A percentile compares a stretch with the other conserved stretches of the same genome.
phyloP scores from a whole-genome alignment of 2,113 vertebrate genomes.

The Chroicocephalus ridibundus region DNA sequence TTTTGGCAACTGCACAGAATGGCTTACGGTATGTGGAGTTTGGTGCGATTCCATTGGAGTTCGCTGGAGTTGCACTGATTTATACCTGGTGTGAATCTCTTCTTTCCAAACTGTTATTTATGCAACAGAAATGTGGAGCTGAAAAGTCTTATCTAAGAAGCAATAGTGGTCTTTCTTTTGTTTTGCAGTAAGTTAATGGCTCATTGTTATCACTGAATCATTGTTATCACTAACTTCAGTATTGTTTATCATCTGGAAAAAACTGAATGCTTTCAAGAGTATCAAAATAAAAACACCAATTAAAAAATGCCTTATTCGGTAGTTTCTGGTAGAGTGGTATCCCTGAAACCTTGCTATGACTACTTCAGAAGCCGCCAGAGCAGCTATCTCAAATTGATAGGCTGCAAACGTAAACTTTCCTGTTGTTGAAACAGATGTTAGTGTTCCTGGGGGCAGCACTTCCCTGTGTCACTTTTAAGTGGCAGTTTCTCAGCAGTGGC shows the following conservation, averaged over 20 bases:
- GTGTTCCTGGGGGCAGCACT: background rate
- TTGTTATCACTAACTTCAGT: background rate
- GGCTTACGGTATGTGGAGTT: background rate
- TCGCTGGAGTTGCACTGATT: constrained; percentile 22
- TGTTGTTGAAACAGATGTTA: background rate
- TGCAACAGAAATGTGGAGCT: background rate
- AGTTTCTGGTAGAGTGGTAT: background rate
- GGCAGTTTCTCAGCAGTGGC: background rate
- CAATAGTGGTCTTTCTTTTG: background rate
- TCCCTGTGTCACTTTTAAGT: background rate
- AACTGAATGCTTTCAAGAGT: background rate
- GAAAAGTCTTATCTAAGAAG: background rate
- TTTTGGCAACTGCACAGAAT: background rate
- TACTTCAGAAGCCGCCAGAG: background rate
- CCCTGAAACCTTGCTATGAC: background rate
- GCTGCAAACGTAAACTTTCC: background rate
- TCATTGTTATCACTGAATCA: background rate
- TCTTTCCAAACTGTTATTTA: constrained; percentile 14
- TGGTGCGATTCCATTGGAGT: constrained; percentile 27
- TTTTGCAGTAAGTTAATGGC: background rate
- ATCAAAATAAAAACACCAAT: background rate
- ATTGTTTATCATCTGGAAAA: background rate
- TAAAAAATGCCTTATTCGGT: background rate
- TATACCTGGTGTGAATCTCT: constrained; percentile 8
- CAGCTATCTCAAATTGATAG: background rate